Evolutionary conservation across 1,140 invertebrate species (phyloP).

Genomic region (Asbolus verrucosus): DNA sequence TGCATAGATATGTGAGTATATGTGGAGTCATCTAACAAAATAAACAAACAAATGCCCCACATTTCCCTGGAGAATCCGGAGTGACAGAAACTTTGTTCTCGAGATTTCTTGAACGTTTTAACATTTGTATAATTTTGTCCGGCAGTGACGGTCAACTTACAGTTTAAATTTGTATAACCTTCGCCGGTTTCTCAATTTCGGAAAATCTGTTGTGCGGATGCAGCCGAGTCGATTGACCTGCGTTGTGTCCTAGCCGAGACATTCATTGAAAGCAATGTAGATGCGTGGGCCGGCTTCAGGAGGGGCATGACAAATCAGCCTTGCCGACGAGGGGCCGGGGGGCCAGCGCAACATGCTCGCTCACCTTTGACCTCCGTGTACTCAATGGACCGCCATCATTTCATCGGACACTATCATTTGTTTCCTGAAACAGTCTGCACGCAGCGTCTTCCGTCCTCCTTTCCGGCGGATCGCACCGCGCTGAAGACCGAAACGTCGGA

Average conservation of each 20-base stretch:
- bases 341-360: constrained; percentile 56
- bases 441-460: neutral
- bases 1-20: too few relatives aligned
- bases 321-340: constrained; percentile 48
- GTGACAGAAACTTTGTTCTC: too few relatives aligned
- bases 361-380: constrained; percentile 58
- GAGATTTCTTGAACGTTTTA: too few relatives aligned
- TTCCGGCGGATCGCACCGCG: too few relatives aligned
- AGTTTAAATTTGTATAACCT: too few relatives aligned
- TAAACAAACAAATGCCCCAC: too few relatives aligned
- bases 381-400: constrained; percentile 60
- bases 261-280: constrained; percentile 49
- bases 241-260: constrained; percentile 32
- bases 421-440: constrained; percentile 43
- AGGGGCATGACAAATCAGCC: constrained; percentile 61
- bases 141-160: too few relatives aligned
- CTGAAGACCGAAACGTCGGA: neutral
- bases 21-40: too few relatives aligned
- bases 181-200: neutral
- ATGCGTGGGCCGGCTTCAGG: constrained; percentile 56
- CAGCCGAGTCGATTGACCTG: constrained; percentile 41
- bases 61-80: too few relatives aligned
- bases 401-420: constrained; percentile 60
- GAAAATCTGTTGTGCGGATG: constrained; percentile 11
- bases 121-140: too few relatives aligned